phyloP scores from a whole-genome alignment of 2,888 invertebrate genomes.

The Mimachlamys varia region DNA sequence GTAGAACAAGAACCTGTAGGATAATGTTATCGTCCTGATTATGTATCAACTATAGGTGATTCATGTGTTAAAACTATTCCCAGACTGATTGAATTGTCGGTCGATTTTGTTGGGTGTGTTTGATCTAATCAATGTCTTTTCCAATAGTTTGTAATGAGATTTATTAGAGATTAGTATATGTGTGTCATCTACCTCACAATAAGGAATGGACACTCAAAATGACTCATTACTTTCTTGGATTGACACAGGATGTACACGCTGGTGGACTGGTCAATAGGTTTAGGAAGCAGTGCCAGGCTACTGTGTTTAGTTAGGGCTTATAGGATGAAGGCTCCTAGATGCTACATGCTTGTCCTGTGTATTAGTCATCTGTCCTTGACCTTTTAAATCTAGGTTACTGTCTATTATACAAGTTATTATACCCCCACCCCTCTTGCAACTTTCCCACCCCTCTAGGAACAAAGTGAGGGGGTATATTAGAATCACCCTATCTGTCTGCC shows the following conservation, averaged over 20 bases:
- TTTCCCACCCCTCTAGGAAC: too few relatives aligned
- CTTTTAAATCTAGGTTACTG: not conserved
- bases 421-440: too few relatives aligned
- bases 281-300: not conserved
- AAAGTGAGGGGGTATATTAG: too few relatives aligned
- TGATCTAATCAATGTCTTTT: not conserved
- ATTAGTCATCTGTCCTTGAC: not conserved
- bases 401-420: too few relatives aligned
- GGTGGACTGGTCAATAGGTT: slow-evolving; percentile 1
- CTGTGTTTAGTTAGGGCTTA: not conserved
- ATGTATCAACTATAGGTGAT: not conserved
- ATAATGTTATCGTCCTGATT: not conserved
- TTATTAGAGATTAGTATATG: not conserved
- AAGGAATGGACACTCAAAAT: not conserved
- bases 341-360: too few relatives aligned
- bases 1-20: too few relatives aligned
- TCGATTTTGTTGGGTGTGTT: not conserved
- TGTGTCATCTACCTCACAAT: not conserved
- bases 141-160: not conserved
- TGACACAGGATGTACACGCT: not conserved
- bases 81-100: not conserved
- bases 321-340: too few relatives aligned
- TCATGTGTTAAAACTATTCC: not conserved
- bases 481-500: too few relatives aligned
- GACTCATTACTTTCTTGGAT: not conserved